Percentiles rank a stretch among this genome's conserved stretches.
phyloP scores from a whole-genome alignment of 2,113 vertebrate species.

The Hemichromis elongatus region DNA sequence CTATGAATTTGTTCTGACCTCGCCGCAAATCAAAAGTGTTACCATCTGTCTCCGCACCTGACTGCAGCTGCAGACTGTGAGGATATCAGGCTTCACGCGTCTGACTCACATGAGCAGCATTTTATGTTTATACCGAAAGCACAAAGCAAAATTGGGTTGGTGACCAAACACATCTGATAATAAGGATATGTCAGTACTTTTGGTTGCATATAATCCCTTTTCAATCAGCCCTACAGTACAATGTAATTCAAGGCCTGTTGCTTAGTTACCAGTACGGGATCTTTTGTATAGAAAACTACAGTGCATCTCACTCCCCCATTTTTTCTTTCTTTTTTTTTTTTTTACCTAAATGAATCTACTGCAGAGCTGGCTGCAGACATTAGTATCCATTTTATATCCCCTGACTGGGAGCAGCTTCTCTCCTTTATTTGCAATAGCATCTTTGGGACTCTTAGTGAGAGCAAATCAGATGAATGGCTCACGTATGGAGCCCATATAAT shows the following conservation, averaged over 20 bases:
- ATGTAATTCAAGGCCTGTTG: constrained; percentile 61
- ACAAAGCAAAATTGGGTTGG: constrained; percentile 24
- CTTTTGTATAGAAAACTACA: constrained; percentile 59
- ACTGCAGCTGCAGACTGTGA: constrained; percentile 18
- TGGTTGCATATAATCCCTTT: constrained; percentile 31
- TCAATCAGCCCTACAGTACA: constrained; percentile 58
- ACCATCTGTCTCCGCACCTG: constrained; percentile 40
- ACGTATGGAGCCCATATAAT: constrained; percentile 13
- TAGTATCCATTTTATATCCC: constrained; percentile 61
- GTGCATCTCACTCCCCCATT: not conserved
- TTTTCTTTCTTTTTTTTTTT: not conserved
- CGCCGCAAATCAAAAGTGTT: constrained; percentile 16
- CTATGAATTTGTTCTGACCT: constrained; percentile 9
- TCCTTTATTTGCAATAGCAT: constrained; percentile 24
- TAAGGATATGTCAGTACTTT: constrained; percentile 19
- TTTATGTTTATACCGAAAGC: not conserved
- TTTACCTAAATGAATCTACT: constrained; percentile 24
- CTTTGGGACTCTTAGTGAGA: constrained; percentile 40
- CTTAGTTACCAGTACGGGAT: constrained; percentile 67
- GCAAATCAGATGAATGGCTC: constrained; percentile 39
- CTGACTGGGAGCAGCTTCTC: constrained; percentile 39
- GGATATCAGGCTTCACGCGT: not conserved
- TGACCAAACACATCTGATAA: constrained; percentile 28
- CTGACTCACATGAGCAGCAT: not conserved
- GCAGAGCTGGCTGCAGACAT: constrained; percentile 60